These are phyloP conservation scores for Todiramphus chloris DNA, from an alignment of 2,113 vertebrate genomes.

Conservation along the genomic window DNA sequence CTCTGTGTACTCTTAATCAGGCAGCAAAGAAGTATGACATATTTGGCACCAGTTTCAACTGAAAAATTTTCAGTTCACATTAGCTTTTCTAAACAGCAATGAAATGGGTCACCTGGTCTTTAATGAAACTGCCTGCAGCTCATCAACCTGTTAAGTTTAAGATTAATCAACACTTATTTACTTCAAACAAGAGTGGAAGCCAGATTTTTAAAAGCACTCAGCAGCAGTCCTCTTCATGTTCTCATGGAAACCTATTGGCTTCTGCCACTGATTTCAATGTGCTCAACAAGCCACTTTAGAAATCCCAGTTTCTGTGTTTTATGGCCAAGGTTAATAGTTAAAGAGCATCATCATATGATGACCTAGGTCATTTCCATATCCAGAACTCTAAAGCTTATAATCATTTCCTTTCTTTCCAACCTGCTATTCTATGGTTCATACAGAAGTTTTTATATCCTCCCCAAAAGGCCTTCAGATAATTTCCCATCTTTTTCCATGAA, in stretches of 20 bases:
- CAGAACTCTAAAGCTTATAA: neutral
- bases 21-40: neutral
- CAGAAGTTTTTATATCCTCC: neutral
- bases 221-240: neutral
- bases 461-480: neutral
- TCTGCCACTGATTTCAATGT: neutral
- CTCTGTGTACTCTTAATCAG: neutral
- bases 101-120: neutral
- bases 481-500: neutral
- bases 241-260: neutral
- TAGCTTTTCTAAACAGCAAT: neutral
- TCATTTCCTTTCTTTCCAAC: neutral
- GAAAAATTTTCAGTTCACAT: neutral
- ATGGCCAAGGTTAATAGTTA: neutral
- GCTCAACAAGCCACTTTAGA: neutral
- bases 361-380: neutral
- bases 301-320: neutral
- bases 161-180: conserved; percentile 14
- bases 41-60: neutral
- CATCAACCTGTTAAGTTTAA: neutral
- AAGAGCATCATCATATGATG: neutral
- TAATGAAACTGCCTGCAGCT: neutral
- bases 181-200: neutral
- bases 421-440: neutral
- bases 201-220: neutral